Evolutionary conservation across 2,113 vertebrate genomes (phyloP).

Genomic region (Okapia johnstoni): DNA sequence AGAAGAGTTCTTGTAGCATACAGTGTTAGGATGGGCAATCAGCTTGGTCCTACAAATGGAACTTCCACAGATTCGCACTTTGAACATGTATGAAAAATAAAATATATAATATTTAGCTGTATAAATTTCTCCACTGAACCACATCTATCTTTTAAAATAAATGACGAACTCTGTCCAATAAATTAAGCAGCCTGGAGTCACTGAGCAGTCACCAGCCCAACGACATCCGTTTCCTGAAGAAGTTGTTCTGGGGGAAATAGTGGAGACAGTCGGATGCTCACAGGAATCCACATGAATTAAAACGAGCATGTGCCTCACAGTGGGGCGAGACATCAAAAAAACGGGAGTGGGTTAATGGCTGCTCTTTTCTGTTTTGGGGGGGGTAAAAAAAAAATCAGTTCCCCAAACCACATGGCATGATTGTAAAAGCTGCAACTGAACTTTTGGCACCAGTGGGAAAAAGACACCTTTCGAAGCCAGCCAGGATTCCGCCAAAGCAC

Average conservation of each 20-base stretch:
- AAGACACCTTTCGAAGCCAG: slow-evolving; percentile 74
- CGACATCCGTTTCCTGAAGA: slow-evolving; percentile 52
- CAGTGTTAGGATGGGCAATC: slow-evolving; percentile 78
- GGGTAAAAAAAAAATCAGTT: background rate
- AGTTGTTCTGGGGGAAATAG: slow-evolving; percentile 65
- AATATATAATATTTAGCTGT: slow-evolving; percentile 83
- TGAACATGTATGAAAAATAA: slow-evolving; percentile 85
- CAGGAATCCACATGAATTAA: slow-evolving; percentile 64
- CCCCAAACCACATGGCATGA: background rate
- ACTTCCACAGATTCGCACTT: slow-evolving; percentile 77
- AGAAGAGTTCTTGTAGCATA: slow-evolving; percentile 66
- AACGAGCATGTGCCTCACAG: slow-evolving; percentile 64
- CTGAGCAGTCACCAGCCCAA: slow-evolving; percentile 58
- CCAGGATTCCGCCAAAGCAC: slow-evolving; percentile 58
- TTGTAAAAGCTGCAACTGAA: slow-evolving; percentile 75
- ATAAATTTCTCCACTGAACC: slow-evolving; percentile 74
- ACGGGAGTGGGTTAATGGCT: slow-evolving; percentile 41
- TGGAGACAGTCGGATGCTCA: slow-evolving; percentile 55
- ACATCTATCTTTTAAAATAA: slow-evolving; percentile 69
- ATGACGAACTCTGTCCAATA: slow-evolving; percentile 50
- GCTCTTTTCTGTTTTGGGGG: slow-evolving; percentile 14
- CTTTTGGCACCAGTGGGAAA: slow-evolving; percentile 82
- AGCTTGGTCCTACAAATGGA: slow-evolving; percentile 77
- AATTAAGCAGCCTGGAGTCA: slow-evolving; percentile 62
- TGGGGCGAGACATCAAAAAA: slow-evolving; percentile 49